Evolutionary conservation across 2,888 invertebrate genomes (phyloP).

Genomic region (Eutolmus rufibarbis): DNA sequence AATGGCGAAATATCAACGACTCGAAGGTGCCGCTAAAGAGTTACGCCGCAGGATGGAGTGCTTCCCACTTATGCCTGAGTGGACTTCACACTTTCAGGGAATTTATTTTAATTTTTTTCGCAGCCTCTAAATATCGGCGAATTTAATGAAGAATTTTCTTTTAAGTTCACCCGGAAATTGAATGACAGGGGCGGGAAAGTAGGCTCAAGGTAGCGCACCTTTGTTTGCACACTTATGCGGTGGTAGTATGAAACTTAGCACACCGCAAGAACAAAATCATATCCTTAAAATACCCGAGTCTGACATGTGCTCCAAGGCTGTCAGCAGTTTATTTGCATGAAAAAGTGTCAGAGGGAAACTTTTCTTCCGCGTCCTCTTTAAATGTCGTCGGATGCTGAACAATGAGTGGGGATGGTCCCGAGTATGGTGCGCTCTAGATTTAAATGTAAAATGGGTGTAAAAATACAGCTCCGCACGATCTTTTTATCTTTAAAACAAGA

Average conservation of each 20-base stretch:
- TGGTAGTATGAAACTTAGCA: not conserved
- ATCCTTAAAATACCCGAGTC: not conserved
- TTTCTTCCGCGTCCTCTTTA: not conserved
- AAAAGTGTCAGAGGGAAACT: not conserved
- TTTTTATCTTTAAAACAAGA: not conserved
- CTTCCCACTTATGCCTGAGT: not conserved
- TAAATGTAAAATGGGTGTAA: not conserved
- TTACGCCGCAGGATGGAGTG: not conserved
- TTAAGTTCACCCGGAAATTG: not conserved
- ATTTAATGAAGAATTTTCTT: not conserved
- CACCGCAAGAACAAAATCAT: not conserved
- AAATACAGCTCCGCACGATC: not conserved
- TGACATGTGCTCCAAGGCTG: not conserved
- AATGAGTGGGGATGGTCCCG: not conserved
- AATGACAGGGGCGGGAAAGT: not conserved
- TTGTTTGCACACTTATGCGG: not conserved
- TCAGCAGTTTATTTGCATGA: slow-evolving; percentile 22
- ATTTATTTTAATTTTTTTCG: not conserved
- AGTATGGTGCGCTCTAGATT: not conserved
- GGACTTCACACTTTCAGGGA: not conserved
- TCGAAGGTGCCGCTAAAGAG: not conserved
- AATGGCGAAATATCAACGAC: not conserved
- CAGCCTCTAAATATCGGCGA: not conserved
- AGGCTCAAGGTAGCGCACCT: not conserved
- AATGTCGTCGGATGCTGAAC: not conserved